Evolutionary conservation across 2,888 invertebrate genomes (phyloP), one percentile per base, ranked within the genome.

Genomic region (Falcaria lacertinaria): DNA sequence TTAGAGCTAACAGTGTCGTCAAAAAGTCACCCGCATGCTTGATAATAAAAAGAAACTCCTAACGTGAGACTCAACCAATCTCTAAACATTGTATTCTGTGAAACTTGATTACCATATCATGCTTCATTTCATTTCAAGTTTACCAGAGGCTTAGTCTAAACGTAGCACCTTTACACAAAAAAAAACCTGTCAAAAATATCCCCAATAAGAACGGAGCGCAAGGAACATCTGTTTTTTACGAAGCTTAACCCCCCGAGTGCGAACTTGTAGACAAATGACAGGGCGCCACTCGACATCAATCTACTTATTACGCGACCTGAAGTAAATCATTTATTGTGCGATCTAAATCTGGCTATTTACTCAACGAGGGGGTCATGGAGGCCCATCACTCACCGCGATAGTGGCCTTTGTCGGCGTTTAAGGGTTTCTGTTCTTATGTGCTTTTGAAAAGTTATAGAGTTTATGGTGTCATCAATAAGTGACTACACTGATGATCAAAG

Each of bases 281-380:
- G 79, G 78, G 67, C 74, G 70, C 65, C 64, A 57, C 62, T 60
- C 56, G 50, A 65, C 81, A 86, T 88, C 84, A 78, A 83, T 86
- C 83, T 71, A 62, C 82, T 87, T 84, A 89, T 89, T 88, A 87
- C 78, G 58, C 67, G 68, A 69, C 73, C 74, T 79, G 69, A 64
- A 81, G 75, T 86, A 78, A 82, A 85, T 86, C 83, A 85, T 84
- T 86, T 86, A 86, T 85, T 76, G 82, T 71, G 63, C 66, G 76
- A 78, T 76, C 82, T 66, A 68, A 83, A 84, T 83, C 84, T 69
- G 52, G 74, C 80, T 80, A 80, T 82, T 84, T 78, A 77, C 77
- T 76, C 64, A 76, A 81, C 76, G 74, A 76, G 71, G 63, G 36
- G 82, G 83, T 80, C 80, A 66, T 55, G 60, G 63, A 45, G 60